Evolutionary conservation across 2,797 vertebrate species (phyloP).

Genomic region (Pseudochirops cupreus): DNA sequence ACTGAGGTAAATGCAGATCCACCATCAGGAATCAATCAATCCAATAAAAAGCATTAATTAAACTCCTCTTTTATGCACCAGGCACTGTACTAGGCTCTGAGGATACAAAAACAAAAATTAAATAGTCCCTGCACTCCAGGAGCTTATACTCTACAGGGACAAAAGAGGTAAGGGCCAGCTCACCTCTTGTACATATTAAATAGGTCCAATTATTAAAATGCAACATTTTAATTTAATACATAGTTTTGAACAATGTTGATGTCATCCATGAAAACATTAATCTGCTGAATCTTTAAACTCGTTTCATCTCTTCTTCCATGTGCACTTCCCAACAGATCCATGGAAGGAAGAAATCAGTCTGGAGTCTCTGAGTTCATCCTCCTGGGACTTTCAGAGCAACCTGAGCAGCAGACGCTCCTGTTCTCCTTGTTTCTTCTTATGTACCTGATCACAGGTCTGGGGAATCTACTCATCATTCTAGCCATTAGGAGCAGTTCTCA

Average conservation of each 20-base stretch:
- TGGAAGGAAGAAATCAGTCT: conserved; percentile 60
- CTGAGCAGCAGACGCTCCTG: conserved; percentile 34
- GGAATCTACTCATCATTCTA: conserved; percentile 50
- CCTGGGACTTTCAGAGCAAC: conserved; percentile 53
- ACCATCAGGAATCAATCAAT: background rate
- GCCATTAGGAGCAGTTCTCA: conserved; percentile 18
- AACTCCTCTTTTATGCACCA: background rate
- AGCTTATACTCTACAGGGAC: too few relatives aligned
- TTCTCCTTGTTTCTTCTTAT: conserved; percentile 48
- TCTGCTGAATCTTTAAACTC: too few relatives aligned
- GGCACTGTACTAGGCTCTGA: background rate
- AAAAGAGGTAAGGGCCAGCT: too few relatives aligned
- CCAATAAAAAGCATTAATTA: background rate
- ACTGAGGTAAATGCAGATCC: background rate
- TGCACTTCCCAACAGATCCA: too few relatives aligned
- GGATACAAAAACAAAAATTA: background rate
- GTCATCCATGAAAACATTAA: too few relatives aligned
- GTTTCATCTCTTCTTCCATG: too few relatives aligned
- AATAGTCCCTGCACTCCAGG: background rate
- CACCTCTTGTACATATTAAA: too few relatives aligned
- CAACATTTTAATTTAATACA: too few relatives aligned
- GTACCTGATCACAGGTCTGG: conserved; percentile 44
- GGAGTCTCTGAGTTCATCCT: conserved; percentile 61
- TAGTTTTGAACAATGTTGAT: too few relatives aligned
- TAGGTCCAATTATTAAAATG: too few relatives aligned